A percentile compares a stretch with the other conserved stretches of the same genome.
These are phyloP conservation scores for fruit fly (Drosophila melanogaster) DNA, from an alignment of 1,140 invertebrate genomes.

Conservation along the genomic window DNA sequence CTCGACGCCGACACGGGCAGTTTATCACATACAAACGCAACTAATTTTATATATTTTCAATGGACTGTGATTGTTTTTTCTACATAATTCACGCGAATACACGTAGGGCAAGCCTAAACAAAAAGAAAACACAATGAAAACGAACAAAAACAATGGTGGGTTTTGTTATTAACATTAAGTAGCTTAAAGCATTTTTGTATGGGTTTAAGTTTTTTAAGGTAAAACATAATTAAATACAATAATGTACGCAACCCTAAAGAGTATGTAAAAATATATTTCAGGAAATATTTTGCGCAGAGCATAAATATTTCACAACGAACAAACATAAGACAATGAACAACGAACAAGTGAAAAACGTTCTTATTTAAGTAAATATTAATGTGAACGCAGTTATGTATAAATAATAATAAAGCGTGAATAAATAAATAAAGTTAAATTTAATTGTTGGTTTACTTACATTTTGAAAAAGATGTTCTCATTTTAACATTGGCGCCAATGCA, in stretches of 20 bases:
- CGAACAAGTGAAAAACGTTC: conserved; percentile 55
- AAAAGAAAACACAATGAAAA: conserved; percentile 45
- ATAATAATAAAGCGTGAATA: conserved; percentile 67
- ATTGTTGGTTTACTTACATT: not conserved
- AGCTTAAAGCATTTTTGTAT: conserved; percentile 79
- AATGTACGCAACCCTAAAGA: conserved; percentile 65
- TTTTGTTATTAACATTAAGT: conserved; percentile 75
- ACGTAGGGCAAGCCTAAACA: conserved; percentile 33
- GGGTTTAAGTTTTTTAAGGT: conserved; percentile 81
- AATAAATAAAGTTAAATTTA: conserved; percentile 10
- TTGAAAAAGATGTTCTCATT: not conserved
- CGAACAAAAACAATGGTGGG: conserved; percentile 67
- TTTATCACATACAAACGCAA: conserved; percentile 58
- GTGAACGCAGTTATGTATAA: conserved; percentile 65
- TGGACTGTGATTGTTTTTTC: conserved; percentile 81
- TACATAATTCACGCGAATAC: conserved; percentile 64
- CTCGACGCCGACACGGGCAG: conserved; percentile 49
- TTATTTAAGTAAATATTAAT: conserved; percentile 64
- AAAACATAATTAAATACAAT: conserved; percentile 78
- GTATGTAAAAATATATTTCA: conserved; percentile 32
- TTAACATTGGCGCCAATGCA: not conserved
- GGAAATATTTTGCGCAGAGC: conserved; percentile 53
- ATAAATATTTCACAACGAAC: conserved; percentile 62
- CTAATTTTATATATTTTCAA: conserved; percentile 81
- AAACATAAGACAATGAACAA: conserved; percentile 49